Percentiles rank a stretch among this genome's conserved stretches.
Evolutionary conservation across 2,888 invertebrate species (phyloP).

Genomic region (Ashinkailepas kermadecensis): DNA sequence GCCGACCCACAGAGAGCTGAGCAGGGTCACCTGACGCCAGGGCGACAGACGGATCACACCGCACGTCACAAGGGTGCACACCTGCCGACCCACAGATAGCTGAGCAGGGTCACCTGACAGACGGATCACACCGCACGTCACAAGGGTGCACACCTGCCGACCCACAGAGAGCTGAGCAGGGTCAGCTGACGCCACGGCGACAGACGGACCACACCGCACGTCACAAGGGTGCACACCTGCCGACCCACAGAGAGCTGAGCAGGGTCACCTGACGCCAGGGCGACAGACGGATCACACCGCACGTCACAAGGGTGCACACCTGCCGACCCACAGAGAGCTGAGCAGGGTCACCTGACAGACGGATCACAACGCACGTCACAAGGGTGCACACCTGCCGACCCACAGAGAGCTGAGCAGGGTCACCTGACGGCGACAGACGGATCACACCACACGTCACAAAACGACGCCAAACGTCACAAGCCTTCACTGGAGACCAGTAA

Average conservation of each 20-base stretch:
- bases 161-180: slow-evolving; percentile 9
- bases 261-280: not conserved
- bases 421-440: not conserved
- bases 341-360: not conserved
- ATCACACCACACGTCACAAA: no score
- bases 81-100: slow-evolving; percentile 47
- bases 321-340: slow-evolving; percentile 40
- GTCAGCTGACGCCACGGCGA: not conserved
- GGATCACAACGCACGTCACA: slow-evolving; percentile 36
- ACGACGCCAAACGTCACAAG: no score
- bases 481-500: no score
- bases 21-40: not conserved
- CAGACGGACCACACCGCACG: no score
- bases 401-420: not conserved
- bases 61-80: slow-evolving; percentile 55
- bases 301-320: slow-evolving; percentile 61
- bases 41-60: not conserved
- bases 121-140: no score
- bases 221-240: slow-evolving; percentile 64
- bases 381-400: slow-evolving; percentile 63
- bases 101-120: not conserved
- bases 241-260: slow-evolving; percentile 33
- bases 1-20: slow-evolving; percentile 34
- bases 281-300: not conserved
- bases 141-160: slow-evolving; percentile 65